phyloP scores from a whole-genome alignment of 2,888 invertebrate species.

The Steromphala cineraria region DNA sequence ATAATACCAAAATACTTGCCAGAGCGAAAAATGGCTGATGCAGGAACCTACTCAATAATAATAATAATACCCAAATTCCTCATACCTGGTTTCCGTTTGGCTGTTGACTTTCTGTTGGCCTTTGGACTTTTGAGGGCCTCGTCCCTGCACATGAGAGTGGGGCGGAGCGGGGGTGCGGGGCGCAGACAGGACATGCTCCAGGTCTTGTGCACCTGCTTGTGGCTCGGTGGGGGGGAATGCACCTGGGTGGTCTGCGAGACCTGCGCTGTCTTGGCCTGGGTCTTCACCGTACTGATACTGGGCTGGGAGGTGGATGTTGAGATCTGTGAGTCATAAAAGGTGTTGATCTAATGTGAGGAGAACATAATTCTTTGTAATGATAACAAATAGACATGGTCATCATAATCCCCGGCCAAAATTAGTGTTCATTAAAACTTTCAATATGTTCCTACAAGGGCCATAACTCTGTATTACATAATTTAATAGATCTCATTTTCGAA shows the following conservation, averaged over 20 bases:
- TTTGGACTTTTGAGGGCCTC: constrained; percentile 69
- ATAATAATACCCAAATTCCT: not conserved
- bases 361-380: too few relatives aligned
- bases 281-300: constrained; percentile 61
- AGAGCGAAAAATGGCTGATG: too few relatives aligned
- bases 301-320: constrained; percentile 70
- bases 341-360: too few relatives aligned
- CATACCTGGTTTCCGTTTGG: constrained; percentile 64
- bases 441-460: too few relatives aligned
- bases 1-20: too few relatives aligned
- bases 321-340: too few relatives aligned
- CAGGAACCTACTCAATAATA: too few relatives aligned
- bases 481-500: too few relatives aligned
- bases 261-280: constrained; percentile 67
- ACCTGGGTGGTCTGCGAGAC: constrained; percentile 51
- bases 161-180: constrained; percentile 90
- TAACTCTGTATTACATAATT: too few relatives aligned
- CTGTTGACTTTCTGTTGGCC: constrained; percentile 57
- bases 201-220: constrained; percentile 46
- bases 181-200: constrained; percentile 86
- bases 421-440: too few relatives aligned
- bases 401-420: too few relatives aligned
- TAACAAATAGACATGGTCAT: too few relatives aligned
- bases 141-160: constrained; percentile 78
- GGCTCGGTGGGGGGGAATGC: not conserved